Conservation (phyloP, 2,797 vertebrate species). For the Sebastes umbrosus region DNA sequence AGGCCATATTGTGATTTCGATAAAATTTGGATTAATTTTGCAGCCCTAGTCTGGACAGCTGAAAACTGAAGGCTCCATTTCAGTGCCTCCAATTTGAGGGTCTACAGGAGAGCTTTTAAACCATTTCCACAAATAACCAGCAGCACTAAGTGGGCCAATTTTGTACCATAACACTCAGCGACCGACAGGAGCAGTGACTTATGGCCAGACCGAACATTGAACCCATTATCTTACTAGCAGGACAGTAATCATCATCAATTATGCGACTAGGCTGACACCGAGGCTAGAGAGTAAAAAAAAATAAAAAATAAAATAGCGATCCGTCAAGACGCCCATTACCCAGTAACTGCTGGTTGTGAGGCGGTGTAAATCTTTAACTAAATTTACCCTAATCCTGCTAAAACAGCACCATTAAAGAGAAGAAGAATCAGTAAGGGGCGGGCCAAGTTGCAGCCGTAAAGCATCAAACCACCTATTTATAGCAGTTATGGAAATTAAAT, state of each 20-base stretch:
- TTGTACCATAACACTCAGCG: not conserved
- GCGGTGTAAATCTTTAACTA: not conserved
- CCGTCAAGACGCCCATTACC: not conserved
- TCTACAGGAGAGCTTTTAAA: not conserved
- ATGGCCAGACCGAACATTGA: not conserved
- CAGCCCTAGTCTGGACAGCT: not conserved
- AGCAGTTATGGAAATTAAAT: conserved; percentile 29
- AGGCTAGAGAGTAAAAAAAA: not conserved
- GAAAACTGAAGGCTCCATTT: not conserved
- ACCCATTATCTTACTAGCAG: conserved; percentile 6
- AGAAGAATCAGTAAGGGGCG: not conserved
- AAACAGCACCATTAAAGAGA: not conserved
- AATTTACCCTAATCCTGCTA: not conserved
- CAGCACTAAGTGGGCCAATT: conserved; percentile 23
- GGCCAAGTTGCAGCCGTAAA: not conserved
- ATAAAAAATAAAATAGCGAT: not conserved
- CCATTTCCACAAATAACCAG: conserved; percentile 13
- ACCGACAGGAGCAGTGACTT: conserved; percentile 1
- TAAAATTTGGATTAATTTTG: no score
- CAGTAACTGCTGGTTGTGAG: not conserved
- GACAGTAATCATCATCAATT: conserved; percentile 11
- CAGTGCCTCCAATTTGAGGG: not conserved
- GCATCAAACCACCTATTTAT: not conserved
- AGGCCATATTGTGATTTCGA: no score
- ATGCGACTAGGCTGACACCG: not conserved